Percentiles rank a stretch among this genome's conserved stretches.
Evolutionary conservation across 2,797 vertebrate species (phyloP).

Genomic region (Iguana delicatissima): DNA sequence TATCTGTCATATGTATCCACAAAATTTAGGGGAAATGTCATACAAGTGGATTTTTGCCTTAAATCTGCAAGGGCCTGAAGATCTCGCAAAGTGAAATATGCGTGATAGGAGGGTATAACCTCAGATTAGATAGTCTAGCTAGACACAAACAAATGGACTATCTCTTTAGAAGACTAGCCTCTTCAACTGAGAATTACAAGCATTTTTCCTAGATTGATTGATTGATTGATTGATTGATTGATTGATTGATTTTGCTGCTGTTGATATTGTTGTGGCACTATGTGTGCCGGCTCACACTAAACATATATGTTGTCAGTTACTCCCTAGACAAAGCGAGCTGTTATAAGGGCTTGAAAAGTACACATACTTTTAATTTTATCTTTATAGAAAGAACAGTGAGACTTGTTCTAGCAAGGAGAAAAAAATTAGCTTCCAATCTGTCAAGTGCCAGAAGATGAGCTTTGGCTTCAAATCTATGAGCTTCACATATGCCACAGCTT

Average conservation of each 20-base stretch:
- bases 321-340: background rate
- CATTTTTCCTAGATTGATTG: conserved; percentile 12
- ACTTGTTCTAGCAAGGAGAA: background rate
- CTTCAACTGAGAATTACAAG: conserved; percentile 4
- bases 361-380: background rate
- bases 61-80: conserved; percentile 18
- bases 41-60: conserved; percentile 22
- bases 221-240: too few species aligned
- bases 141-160: background rate
- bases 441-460: background rate
- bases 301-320: background rate
- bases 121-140: conserved; percentile 6
- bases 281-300: background rate
- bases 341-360: background rate
- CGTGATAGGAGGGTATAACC: background rate
- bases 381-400: background rate
- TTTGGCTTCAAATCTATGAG: background rate
- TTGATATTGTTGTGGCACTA: background rate
- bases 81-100: conserved; percentile 5
- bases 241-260: too few species aligned
- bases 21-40: conserved; percentile 27
- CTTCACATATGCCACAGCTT: background rate
- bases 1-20: conserved; percentile 2
- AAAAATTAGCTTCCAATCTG: background rate
- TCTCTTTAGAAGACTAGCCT: background rate